A percentile compares a stretch with the other conserved stretches of the same genome.
Conservation (phyloP, 2,888 invertebrate species). For the Euclidia mi region DNA sequence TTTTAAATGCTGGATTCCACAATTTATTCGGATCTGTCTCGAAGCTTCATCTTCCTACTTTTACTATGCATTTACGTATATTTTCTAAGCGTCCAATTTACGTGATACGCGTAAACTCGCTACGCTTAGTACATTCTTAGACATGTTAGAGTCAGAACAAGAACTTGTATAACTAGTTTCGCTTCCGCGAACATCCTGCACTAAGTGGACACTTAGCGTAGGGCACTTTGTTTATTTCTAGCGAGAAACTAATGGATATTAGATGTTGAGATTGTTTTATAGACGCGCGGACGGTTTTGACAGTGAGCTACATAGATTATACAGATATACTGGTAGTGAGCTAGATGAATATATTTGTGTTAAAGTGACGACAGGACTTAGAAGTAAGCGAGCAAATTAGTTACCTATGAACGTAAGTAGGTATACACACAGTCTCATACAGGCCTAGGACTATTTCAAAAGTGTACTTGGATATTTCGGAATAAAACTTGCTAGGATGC, state of each 20-base stretch:
- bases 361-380: too few species aligned
- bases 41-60: not conserved
- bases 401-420: too few species aligned
- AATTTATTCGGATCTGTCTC: not conserved
- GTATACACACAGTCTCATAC: too few species aligned
- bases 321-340: too few species aligned
- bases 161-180: constrained; percentile 73
- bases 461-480: too few species aligned
- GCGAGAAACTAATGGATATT: constrained; percentile 41
- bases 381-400: too few species aligned
- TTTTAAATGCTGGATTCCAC: too few species aligned
- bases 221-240: constrained; percentile 50
- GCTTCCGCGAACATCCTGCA: constrained; percentile 74
- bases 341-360: too few species aligned
- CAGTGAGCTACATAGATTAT: not conserved
- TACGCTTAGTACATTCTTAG: constrained; percentile 57
- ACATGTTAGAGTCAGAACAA: constrained; percentile 52
- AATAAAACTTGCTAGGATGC: too few species aligned
- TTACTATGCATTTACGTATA: not conserved
- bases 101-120: constrained; percentile 50
- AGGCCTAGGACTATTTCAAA: too few species aligned
- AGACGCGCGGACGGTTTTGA: not conserved
- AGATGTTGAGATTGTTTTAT: constrained; percentile 19
- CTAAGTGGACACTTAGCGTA: constrained; percentile 67
- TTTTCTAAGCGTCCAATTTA: constrained; percentile 43